Conservation (phyloP, 2,113 vertebrate species). For the Ibidorhyncha struthersii region DNA sequence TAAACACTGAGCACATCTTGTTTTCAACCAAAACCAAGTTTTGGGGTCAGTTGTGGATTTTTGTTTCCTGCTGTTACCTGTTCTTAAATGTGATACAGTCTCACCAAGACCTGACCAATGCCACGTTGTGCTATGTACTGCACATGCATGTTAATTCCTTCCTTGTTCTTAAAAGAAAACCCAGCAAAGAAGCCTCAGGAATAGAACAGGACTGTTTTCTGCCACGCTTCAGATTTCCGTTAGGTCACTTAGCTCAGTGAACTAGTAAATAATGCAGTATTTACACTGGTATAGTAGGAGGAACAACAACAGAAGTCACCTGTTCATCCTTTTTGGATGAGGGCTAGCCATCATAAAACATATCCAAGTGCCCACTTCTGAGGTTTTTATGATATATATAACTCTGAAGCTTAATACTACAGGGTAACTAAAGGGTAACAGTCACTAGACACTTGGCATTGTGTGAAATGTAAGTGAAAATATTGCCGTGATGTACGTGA, state of each 20-base stretch:
- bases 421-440: neutral
- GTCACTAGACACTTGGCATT: neutral
- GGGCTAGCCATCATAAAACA: neutral
- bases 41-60: neutral
- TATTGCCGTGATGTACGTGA: neutral
- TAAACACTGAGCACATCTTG: neutral
- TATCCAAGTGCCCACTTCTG: neutral
- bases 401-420: neutral
- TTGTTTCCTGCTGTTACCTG: neutral
- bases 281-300: neutral
- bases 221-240: neutral
- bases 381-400: neutral
- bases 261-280: neutral
- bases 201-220: neutral
- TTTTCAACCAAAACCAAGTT: neutral
- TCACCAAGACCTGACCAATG: neutral
- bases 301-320: neutral
- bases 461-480: neutral
- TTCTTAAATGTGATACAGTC: neutral
- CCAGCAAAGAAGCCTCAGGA: neutral
- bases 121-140: fast-evolving
- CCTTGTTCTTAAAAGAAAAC: neutral
- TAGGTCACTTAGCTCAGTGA: neutral
- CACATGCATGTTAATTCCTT: neutral
- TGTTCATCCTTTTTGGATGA: neutral